Base-by-base conservation (phyloP, 2,888 invertebrate species). In the Leuctra nigra region DNA sequence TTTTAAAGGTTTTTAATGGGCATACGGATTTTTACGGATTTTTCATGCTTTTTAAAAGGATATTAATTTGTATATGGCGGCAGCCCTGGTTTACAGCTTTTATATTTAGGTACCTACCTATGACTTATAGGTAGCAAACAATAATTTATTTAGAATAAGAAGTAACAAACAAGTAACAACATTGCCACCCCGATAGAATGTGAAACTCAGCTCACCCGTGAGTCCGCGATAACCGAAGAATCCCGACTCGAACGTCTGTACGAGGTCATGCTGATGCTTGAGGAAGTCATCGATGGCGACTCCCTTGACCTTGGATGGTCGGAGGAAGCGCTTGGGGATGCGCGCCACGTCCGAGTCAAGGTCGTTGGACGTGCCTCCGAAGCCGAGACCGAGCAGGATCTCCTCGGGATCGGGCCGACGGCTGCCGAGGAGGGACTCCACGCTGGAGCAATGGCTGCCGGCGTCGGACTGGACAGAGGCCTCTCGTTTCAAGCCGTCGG, bases 341-440 rank as follows among this genome's bases (percentile, higher is more conserved):
- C 91, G 81, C 56, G 86, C 83, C 63, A 83, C 80, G 66, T 83
- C 83, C 53, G 82, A 81, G 59, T 82, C 81, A 63, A 78, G 79
- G 56, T 56, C 41, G 29, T 55, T n/a, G 7, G 18, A 52, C 3
- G 61, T 55, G 16, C 68, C 71, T 13, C 71, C 73, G 62, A 75
- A 75, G 1, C 75, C 74, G 6, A 75, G 67, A 62, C 86, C 88
- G 53, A 90, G 73, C 24, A 95, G 77, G 55, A 95, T 84, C 55
- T 90, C 88, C 69, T 94, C 93, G 0, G 94, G 93, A 74, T 95
- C 92, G 20, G 90, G 87, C 67, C 84, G 86, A 36, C 94, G 78
- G 16, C 88, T 80, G 64, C 91, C 90, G 64, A 94, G 73, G 52
- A 93, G 78, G 69, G 88, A 89, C 68, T 91, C 84, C 33, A 91